Percentiles rank a stretch among this genome's conserved stretches.
Conservation (phyloP, 1,140 invertebrate species). For the silkworm (Bombyx mori) region ASM3026992v2 NC_085118.1:2666501-2667000, state of each 20-base stretch:
- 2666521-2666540: constrained; percentile 20
- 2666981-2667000: neutral
- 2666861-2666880: neutral
- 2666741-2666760: constrained; percentile 65
- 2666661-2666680: constrained; percentile 12
- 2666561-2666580: constrained; percentile 14
- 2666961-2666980: constrained; percentile 1
- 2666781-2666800: constrained; percentile 48
- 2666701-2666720: constrained; percentile 41
- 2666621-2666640: no score
- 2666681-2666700: constrained; percentile 8
- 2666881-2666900: constrained; percentile 2
- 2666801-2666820: constrained; percentile 25
- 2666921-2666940: neutral
- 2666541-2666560: constrained; percentile 20
- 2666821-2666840: constrained; percentile 34
- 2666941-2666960: neutral
- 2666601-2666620: constrained; percentile 6
- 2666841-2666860: constrained; percentile 27
- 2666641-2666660: constrained; percentile 13
- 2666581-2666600: constrained; percentile 7
- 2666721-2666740: constrained; percentile 67
- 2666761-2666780: constrained; percentile 60
- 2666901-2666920: neutral
- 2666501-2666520: constrained; percentile 40